Conservation (phyloP, 2,888 invertebrate species). For the Andrena praecox region DNA sequence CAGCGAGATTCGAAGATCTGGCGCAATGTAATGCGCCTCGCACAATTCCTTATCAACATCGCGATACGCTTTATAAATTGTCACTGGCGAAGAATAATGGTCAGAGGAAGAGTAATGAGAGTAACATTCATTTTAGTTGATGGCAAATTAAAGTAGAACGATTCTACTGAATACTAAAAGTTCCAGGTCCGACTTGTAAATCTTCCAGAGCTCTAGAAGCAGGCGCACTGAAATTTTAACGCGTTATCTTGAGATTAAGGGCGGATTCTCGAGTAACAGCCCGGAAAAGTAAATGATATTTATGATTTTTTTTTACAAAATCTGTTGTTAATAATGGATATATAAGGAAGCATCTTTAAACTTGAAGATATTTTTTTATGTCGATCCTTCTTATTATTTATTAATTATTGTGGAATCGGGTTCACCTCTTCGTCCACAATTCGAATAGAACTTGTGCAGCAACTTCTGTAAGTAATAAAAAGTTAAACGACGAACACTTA, state of each 20-base stretch:
- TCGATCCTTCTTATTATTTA: not conserved
- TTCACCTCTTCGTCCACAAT: not conserved
- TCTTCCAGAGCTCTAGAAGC: not conserved
- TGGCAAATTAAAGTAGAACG: constrained; percentile 9
- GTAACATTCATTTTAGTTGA: constrained; percentile 8
- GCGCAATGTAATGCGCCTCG: not conserved
- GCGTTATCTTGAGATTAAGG: not conserved
- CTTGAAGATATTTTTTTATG: not conserved
- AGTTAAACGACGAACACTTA: not conserved
- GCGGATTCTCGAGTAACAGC: too few species aligned
- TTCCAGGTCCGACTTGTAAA: not conserved
- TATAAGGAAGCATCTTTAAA: too few species aligned
- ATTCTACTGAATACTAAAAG: constrained; percentile 4
- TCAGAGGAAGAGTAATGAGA: not conserved
- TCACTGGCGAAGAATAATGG: not conserved
- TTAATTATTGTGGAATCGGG: not conserved
- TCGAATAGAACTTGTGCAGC: not conserved
- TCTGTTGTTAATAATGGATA: too few species aligned
- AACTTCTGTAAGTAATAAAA: not conserved
- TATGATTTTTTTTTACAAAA: too few species aligned
- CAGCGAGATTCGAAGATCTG: constrained; percentile 4
- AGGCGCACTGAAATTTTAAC: constrained; percentile 1
- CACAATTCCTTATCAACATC: constrained; percentile 3
- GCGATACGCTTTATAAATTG: constrained; percentile 28
- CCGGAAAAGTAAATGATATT: too few species aligned